A percentile compares a stretch with the other conserved stretches of the same genome.
Evolutionary conservation across 1,140 invertebrate species (phyloP).

Genomic region (Ceratitis capitata): DNA sequence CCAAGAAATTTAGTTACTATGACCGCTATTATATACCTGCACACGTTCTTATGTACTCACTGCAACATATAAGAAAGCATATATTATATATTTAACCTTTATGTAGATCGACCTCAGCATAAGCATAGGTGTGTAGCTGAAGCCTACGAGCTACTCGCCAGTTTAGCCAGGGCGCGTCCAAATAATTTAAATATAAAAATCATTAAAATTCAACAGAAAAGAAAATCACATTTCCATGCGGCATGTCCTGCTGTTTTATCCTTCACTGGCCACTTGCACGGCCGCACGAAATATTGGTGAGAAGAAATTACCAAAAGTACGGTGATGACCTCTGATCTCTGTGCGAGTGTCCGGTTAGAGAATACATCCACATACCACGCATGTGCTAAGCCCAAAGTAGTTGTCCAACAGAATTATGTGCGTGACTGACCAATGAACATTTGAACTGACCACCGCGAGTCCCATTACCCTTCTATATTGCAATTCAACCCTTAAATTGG

Average conservation of each 20-base stretch:
- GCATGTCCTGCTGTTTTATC: constrained; percentile 25
- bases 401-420: constrained; percentile 39
- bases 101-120: too few relatives aligned
- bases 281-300: not conserved
- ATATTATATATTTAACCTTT: too few relatives aligned
- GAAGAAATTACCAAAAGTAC: constrained; percentile 41
- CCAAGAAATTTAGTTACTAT: not conserved
- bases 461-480: not conserved
- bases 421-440: constrained; percentile 40
- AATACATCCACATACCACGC: not conserved
- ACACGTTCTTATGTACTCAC: not conserved
- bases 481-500: not conserved
- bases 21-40: not conserved
- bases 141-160: not conserved
- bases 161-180: constrained; percentile 12
- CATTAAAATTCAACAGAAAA: constrained; percentile 42
- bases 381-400: not conserved
- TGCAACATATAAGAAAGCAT: not conserved
- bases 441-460: not conserved
- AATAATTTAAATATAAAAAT: constrained; percentile 41
- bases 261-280: not conserved
- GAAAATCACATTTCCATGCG: constrained; percentile 32
- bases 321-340: constrained; percentile 42
- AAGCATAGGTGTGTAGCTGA: too few relatives aligned
- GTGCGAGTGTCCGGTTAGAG: constrained; percentile 26